Percentiles rank a stretch among this genome's conserved stretches.
These are phyloP conservation scores for Pelecanus crispus DNA, from an alignment of 2,113 vertebrate genomes.

Conservation along the genomic window DNA sequence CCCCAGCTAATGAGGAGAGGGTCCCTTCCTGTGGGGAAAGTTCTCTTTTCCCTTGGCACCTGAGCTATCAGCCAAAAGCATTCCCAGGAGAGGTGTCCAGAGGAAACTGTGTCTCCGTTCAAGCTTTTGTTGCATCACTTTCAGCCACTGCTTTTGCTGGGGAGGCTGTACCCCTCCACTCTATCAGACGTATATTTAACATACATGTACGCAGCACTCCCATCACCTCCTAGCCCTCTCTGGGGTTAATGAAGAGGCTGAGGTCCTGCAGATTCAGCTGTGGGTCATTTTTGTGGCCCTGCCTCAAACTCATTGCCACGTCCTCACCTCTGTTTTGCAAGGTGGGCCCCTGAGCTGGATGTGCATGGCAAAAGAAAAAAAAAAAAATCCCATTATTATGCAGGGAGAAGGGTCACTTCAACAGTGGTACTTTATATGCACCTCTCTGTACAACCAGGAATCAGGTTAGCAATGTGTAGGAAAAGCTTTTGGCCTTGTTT, in stretches of 20 bases:
- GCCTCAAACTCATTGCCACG: accelerated
- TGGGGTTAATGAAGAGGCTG: neutral
- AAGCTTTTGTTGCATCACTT: neutral
- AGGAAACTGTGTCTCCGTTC: neutral
- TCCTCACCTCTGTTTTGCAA: neutral
- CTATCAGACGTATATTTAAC: accelerated
- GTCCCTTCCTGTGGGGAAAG: neutral
- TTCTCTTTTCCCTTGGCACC: neutral
- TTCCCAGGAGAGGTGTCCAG: neutral
- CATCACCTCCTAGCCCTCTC: neutral
- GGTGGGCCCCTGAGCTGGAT: accelerated
- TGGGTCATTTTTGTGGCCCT: neutral
- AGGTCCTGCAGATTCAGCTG: neutral
- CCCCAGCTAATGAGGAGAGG: neutral
- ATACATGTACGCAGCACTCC: accelerated
- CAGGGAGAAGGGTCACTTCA: neutral
- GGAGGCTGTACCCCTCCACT: accelerated
- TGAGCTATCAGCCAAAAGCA: neutral
- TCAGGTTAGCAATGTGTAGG: neutral
- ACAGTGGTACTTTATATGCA: neutral
- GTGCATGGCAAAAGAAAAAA: accelerated
- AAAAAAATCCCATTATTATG: neutral
- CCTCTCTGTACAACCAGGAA: neutral
- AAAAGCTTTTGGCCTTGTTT: neutral
- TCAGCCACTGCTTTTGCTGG: neutral